Evolutionary conservation across 2,113 vertebrate genomes (phyloP), one percentile per base, ranked within the genome.

Genomic region (Leucopsar rothschildi): DNA sequence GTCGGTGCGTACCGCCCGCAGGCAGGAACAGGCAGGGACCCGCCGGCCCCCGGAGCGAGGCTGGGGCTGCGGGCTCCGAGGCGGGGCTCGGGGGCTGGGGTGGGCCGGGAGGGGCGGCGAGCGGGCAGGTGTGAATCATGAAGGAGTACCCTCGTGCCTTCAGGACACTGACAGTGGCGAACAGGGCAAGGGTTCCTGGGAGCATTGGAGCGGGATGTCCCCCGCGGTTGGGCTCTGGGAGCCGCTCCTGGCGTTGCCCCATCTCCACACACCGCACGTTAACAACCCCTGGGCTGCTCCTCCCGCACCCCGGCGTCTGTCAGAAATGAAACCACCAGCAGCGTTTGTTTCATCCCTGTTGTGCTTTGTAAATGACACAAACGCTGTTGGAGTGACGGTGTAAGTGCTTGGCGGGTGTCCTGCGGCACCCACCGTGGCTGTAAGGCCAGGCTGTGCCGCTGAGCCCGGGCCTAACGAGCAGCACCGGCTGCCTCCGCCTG

Each of bases 161-260:
- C n/a, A 0, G 22, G 28, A 0, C 37, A 0, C n/a, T 49, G 52
- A 20, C 5, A 40, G 29, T 0, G 35, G 7, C 3, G 23, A 39
- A 19, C 28, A 29, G 37, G 33, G 37, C 20, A 39, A 5, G 70
- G 45, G 0, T 15, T 27, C 15, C 77, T 53, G 20, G 14, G 29
- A 4, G 29, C 16, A 0, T 0, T 3, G 33, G 5, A 69, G 35
- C 6, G 23, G n/a, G 64, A 23, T 39, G 56, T 16, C 6, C 37
- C 42, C 23, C 11, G 12, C 44, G 3, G 9, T 27, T 9, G 35
- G 13, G 15, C 6, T 2, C 9, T 2, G 37, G 37, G 37, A 52
- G 42, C 65, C 5, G 70, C 53, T 35, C 23, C 15, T 1, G 6
- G 12, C 45, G 11, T 37, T 7, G 5, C 9, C n/a, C 57, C 44